Base-by-base conservation (phyloP, 2,888 invertebrate species). In the Abscondita cerata region DNA sequence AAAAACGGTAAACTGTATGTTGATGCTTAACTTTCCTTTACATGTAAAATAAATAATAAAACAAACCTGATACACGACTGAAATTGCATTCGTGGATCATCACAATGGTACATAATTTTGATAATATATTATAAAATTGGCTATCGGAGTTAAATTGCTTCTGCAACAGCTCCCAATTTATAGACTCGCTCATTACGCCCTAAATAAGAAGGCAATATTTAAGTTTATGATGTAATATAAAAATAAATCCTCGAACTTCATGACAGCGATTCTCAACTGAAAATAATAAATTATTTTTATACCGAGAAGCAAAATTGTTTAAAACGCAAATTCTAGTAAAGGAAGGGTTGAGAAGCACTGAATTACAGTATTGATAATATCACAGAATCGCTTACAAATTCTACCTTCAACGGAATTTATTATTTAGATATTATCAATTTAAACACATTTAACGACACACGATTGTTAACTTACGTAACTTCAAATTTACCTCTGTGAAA, bases 161-260 rank as follows among this genome's bases (percentile, higher is more conserved):
- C 81, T 96, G 92, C 55, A 98, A 82, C 69, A 94, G 83, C 70
- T 93, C 89, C 98, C 98, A 98, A 77, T 96, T 92, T 73, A 98
- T 96, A 0, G 96, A 93, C 69, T 91, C 91, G 70, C 96, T 93
- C 92, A 98, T 92, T 2, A 97, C 97, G 47, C 97, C 97, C 91
- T 96, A 81, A 38, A 64, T 47, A 40, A 54, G 53, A 60, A 57
- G 41, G 41, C 15, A 69, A 64, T 13, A 46, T 48, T 54, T 34
- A 52, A 44, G 11, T 31, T 20, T 53, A 41, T 12, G 20, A 44
- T 48, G 5, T 48, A 2, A 33, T 25, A 25, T 6, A 48, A 19
- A 20, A 48, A 13, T 31, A 12, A 25, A 31, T 25, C 25, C 25
- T 25, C 6, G 25, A 25, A 25, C 25, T 25, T 25, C 6, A 25